A percentile compares a stretch with the other conserved stretches of the same genome.
phyloP scores from a whole-genome alignment of 2,113 vertebrate species.

The Heliornis fulica region DNA sequence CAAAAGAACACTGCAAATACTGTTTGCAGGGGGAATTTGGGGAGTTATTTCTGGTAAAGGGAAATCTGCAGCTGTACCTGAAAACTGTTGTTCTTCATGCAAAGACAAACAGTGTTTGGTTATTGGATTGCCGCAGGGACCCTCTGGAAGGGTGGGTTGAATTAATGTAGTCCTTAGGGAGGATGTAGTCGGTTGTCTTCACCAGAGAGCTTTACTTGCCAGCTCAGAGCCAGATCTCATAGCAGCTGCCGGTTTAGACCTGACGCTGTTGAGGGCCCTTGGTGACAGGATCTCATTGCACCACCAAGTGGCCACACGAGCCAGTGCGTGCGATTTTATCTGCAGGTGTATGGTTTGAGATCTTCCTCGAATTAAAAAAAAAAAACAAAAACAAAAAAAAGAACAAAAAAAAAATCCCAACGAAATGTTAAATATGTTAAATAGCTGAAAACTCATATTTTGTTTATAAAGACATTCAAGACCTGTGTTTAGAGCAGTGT shows the following conservation, averaged over 20 bases:
- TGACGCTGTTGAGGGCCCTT: background rate
- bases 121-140: background rate
- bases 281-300: background rate
- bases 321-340: background rate
- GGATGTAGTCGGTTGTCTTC: background rate
- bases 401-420: too few relatives aligned
- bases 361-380: background rate
- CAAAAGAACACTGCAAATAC: background rate
- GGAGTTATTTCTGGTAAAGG: background rate
- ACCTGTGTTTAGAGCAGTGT: background rate
- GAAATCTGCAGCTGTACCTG: background rate
- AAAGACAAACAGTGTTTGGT: background rate
- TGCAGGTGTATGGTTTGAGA: background rate
- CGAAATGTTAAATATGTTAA: background rate
- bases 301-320: slow-evolving; percentile 29
- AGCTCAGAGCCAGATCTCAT: background rate
- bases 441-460: background rate
- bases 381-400: background rate
- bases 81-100: background rate
- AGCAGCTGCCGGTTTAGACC: background rate
- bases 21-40: background rate
- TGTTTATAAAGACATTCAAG: background rate
- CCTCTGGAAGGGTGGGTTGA: background rate
- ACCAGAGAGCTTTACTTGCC: background rate
- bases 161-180: background rate